These are phyloP conservation scores for Bos javanicus DNA, from an alignment of 2,113 vertebrate genomes.

Conservation along the genomic window DNA sequence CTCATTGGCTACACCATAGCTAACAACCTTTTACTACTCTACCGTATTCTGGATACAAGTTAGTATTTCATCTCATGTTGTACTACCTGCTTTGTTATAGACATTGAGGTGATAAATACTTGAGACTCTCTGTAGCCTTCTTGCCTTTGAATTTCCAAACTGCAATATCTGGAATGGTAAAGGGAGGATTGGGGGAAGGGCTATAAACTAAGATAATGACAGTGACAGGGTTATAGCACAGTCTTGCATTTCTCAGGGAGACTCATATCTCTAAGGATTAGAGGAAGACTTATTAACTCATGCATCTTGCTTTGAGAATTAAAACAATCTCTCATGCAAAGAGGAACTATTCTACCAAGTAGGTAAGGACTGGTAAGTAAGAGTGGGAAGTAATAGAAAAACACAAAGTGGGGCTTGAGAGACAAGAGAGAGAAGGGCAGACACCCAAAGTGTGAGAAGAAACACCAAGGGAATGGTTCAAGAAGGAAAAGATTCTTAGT, in stretches of 20 bases:
- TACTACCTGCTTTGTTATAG: not conserved
- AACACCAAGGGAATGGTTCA: not conserved
- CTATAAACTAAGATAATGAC: not conserved
- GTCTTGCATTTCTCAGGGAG: not conserved
- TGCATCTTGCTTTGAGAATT: not conserved
- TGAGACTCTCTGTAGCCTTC: not conserved
- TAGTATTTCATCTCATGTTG: not conserved
- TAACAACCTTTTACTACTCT: not conserved
- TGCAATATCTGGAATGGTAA: rapidly evolving
- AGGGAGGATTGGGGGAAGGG: not conserved
- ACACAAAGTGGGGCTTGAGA: not conserved
- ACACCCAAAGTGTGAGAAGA: not conserved
- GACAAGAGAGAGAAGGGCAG: not conserved
- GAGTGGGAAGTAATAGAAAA: not conserved
- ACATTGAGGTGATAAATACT: not conserved
- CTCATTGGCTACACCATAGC: too few relatives aligned
- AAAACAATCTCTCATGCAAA: not conserved
- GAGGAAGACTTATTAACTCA: not conserved
- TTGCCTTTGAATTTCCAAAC: not conserved
- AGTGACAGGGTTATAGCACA: not conserved
- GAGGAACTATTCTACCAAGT: not conserved
- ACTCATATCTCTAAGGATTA: not conserved
- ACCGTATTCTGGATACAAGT: not conserved
- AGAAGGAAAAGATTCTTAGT: not conserved
- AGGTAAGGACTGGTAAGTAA: not conserved